phyloP scores from a whole-genome alignment of 2,888 invertebrate genomes.

The Sesia apiformis region DNA sequence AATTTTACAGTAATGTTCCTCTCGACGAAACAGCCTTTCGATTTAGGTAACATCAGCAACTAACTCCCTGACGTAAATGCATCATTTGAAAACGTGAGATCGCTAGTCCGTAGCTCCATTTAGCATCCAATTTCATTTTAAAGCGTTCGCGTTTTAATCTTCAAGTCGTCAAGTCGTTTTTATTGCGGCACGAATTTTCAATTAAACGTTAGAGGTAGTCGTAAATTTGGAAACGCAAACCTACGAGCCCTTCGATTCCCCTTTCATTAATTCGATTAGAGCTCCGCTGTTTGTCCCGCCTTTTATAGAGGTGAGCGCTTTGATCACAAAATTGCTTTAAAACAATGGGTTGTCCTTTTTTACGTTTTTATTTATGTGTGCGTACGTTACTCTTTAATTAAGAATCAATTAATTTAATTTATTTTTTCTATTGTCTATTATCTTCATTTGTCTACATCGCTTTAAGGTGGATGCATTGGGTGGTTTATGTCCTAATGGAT shows the following conservation, averaged over 20 bases:
- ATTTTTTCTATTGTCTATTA: neutral
- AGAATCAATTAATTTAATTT: no score
- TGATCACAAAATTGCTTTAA: slow-evolving; percentile 55
- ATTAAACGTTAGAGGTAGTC: slow-evolving; percentile 60
- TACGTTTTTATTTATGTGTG: neutral
- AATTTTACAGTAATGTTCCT: no score
- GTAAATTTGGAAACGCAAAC: slow-evolving; percentile 63
- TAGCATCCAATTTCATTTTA: slow-evolving; percentile 11
- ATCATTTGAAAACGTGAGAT: slow-evolving; percentile 32
- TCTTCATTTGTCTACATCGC: neutral
- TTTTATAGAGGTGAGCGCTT: slow-evolving; percentile 53
- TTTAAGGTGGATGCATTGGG: no score
- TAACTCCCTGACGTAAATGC: slow-evolving; percentile 12
- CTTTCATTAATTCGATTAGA: slow-evolving; percentile 66
- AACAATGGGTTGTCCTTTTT: slow-evolving; percentile 18
- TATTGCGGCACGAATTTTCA: slow-evolving; percentile 62
- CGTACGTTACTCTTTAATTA: neutral
- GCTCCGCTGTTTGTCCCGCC: slow-evolving; percentile 44
- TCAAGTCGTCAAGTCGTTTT: slow-evolving; percentile 56
- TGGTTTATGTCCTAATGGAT: no score
- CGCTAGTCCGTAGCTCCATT: slow-evolving; percentile 9
- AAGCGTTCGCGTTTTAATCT: slow-evolving; percentile 17
- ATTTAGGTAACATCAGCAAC: no score
- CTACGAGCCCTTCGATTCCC: slow-evolving; percentile 53
- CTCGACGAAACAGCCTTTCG: no score